Evolutionary conservation across 2,888 invertebrate genomes (phyloP).

Genomic region (Hanleya hanleyi): DNA sequence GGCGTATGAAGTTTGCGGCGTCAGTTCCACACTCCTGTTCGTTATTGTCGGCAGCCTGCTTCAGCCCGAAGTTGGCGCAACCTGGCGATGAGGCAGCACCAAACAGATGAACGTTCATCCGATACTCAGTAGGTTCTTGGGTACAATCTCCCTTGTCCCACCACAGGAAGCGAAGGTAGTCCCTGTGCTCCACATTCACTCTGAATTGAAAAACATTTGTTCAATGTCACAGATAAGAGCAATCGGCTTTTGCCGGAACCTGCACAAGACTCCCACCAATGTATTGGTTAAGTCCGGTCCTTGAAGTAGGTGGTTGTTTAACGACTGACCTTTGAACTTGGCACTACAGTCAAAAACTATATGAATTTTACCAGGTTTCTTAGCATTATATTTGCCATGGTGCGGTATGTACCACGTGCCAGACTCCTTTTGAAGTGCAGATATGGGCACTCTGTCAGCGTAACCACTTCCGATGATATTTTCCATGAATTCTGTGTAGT

Average conservation of each 20-base stretch:
- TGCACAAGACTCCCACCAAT: constrained; percentile 22
- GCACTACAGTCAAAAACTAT: neutral
- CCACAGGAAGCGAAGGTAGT: too few species aligned
- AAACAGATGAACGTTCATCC: constrained; percentile 39
- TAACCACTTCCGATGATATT: neutral
- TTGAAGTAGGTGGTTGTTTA: constrained; percentile 24
- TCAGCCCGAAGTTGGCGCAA: constrained; percentile 36
- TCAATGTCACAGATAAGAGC: constrained; percentile 28
- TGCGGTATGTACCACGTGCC: constrained; percentile 14
- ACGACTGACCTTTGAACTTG: constrained; percentile 10
- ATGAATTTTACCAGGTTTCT: neutral
- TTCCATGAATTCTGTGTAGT: neutral
- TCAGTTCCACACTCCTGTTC: constrained; percentile 11
- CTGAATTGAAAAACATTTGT: constrained; percentile 21
- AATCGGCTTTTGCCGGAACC: constrained; percentile 23
- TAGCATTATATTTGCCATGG: constrained; percentile 10
- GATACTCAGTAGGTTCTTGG: constrained; percentile 13
- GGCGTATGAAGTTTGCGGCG: constrained; percentile 23
- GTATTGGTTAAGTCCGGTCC: constrained; percentile 26
- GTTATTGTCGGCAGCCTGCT: constrained; percentile 21
- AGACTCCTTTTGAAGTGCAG: neutral
- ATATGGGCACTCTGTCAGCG: neutral
- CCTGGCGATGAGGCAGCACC: constrained; percentile 41
- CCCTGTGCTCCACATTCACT: constrained; percentile 1
- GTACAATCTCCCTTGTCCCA: constrained; percentile 3